These are phyloP conservation scores for Parus major DNA, from an alignment of 2,113 vertebrate species.

Conservation along the genomic window DNA sequence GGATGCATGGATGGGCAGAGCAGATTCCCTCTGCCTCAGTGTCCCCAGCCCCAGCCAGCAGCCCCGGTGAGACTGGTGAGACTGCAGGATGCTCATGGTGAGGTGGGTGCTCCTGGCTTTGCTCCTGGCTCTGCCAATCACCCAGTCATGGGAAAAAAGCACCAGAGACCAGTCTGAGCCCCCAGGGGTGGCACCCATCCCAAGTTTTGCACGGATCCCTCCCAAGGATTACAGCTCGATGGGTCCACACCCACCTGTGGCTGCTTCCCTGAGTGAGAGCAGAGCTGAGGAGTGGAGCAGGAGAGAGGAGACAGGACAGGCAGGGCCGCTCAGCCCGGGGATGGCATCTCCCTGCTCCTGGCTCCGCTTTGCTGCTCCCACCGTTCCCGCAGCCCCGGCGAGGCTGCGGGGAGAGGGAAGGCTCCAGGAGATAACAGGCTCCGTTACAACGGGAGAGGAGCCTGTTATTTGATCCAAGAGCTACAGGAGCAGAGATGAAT, in stretches of 20 bases:
- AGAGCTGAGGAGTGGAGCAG: not conserved
- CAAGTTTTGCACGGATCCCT: not conserved
- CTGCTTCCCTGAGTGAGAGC: rapidly evolving
- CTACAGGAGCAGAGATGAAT: conserved; percentile 34
- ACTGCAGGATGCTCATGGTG: not conserved
- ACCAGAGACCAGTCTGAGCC: not conserved
- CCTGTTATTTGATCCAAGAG: conserved; percentile 32
- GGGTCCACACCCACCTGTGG: rapidly evolving
- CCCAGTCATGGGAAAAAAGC: not conserved
- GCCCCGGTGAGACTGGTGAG: rapidly evolving
- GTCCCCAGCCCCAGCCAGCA: rapidly evolving
- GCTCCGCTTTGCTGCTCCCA: not conserved
- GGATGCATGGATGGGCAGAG: not conserved
- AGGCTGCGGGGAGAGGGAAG: not conserved
- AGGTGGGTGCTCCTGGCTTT: not conserved
- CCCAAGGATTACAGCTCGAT: rapidly evolving
- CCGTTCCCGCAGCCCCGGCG: not conserved
- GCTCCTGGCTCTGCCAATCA: not conserved
- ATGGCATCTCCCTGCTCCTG: not conserved
- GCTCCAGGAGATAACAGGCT: conserved; percentile 28
- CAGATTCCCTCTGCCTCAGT: not conserved
- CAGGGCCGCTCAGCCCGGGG: not conserved
- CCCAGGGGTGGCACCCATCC: not conserved
- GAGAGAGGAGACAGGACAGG: not conserved
- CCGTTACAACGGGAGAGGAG: not conserved